Base-by-base conservation (phyloP, 2,888 invertebrate genomes). In the Stenodema calcarata region DNA sequence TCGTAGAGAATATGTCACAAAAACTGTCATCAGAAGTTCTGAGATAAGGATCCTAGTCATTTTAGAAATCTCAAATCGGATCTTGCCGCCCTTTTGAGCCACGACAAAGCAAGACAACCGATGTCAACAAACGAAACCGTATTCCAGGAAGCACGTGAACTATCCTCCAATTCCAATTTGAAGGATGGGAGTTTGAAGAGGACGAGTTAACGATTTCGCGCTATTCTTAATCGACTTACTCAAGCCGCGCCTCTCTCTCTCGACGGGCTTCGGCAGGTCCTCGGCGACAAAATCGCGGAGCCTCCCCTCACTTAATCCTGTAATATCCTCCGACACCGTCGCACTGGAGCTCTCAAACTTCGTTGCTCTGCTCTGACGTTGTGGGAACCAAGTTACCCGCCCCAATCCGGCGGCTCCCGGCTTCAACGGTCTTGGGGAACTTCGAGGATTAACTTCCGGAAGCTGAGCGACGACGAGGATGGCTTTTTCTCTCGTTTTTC, bases 321-420 rank as follows among this genome's bases (percentile, higher is more conserved):
- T 78, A 78, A 78, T 78, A 78, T 42, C 78, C 44, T 78, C 41
- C 78, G 78, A 78, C 78, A 27, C 6, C 78, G 42, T 42, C 44
- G 44, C 44, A 44, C 41, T 41, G 27, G 41, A 44, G 44, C 42
- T 27, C 44, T 78, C 44, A 78, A 78, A 78, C 78, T 78, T 78
- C 44, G 47, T 78, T 78, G 9, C 44, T 23, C 18, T 23, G 9
- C 12, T 62, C 62, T 23, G 11, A 62, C 62, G 62, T 62, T 12
- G 62, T 23, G 62, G 23, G 27, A 62, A 62, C 18, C 62, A 23
- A 62, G 62, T 62, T 62, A 62, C 23, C 62, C 62, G 18, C 62
- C 23, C 62, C 23, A 23, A 62, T 62, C 27, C 62, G 62, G 18
- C 12, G 62, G 12, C 62, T 62, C 62, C 62, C 62, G 62, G 23